Evolutionary conservation across 2,113 vertebrate species (phyloP).

Genomic region (Mustela nigripes): DNA sequence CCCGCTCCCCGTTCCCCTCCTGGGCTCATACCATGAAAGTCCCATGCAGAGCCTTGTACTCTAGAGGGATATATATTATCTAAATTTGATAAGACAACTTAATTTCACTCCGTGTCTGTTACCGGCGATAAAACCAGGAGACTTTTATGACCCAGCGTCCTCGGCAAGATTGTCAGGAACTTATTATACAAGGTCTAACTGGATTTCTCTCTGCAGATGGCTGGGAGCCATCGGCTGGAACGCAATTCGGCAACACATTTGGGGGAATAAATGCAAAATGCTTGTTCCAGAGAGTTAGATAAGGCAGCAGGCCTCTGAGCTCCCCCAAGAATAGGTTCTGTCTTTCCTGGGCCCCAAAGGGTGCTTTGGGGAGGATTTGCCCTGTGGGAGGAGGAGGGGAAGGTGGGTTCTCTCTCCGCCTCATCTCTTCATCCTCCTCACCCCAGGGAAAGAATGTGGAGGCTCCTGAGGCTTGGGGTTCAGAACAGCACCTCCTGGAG

Average conservation of each 20-base stretch:
- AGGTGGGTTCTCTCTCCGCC: not conserved
- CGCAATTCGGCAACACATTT: conserved; percentile 89
- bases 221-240: conserved; percentile 90
- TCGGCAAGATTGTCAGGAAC: conserved; percentile 92
- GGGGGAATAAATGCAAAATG: conserved; percentile 90
- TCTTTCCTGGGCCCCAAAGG: conserved; percentile 83
- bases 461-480: not conserved
- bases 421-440: not conserved
- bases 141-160: conserved; percentile 91
- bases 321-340: conserved; percentile 79
- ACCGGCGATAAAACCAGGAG: conserved; percentile 90
- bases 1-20: conserved; percentile 43
- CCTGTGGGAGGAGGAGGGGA: not conserved
- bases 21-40: conserved; percentile 84
- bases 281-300: conserved; percentile 89
- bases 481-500: not conserved
- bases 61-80: conserved; percentile 91
- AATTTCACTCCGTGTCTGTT: conserved; percentile 92
- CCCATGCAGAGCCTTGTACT: conserved; percentile 85
- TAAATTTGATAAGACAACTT: conserved; percentile 93
- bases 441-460: not conserved
- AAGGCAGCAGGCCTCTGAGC: conserved; percentile 85
- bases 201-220: conserved; percentile 92
- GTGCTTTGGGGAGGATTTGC: conserved; percentile 72
- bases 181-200: conserved; percentile 93